Evolutionary conservation across 2,113 vertebrate species (phyloP), one percentile per base, ranked within the genome.

Genomic region (Salvelinus alpinus): DNA sequence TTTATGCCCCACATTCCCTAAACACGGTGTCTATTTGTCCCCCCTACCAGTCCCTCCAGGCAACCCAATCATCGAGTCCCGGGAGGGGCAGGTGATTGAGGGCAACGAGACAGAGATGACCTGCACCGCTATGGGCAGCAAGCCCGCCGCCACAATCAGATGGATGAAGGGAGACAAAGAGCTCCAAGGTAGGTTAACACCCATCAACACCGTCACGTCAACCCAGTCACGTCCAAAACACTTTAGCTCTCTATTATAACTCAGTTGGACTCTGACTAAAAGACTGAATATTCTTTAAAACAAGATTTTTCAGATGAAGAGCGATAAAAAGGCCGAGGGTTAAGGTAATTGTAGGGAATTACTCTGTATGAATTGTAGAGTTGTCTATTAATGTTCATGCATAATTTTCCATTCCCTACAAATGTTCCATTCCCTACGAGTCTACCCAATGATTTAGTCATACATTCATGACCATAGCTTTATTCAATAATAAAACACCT

Each of bases 151-250:
- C 20, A 93, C 91, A 73, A 98, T 99, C 93, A 91, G 94, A 88
- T 99, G 97, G 97, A 96, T 97, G 95, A 99, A 98, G 88, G 97
- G 96, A 71, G 96, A 95, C 92, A 96, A 96, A 86, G 97, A 99
- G 90, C 94, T 62, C 9, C 25, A 66, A 27, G 64, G 64, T 66
- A 66, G 64, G 64, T 66, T 5, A 54, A 4, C 51, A 18, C 51
- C 51, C 51, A 0, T 54, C 51, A 54, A 54, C 51, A 54, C 51
- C 4, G 48, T 54, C 48, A 54, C 47, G 13, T 48, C 47, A 48
- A 48, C 47, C 9, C 12, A 13, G 2, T 51, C 48, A 51, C 1
- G 16, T 3, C 51, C 51, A 54, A 18, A 54, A 18, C 51, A 54
- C 51, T 16, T 38, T 44, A 18, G 51, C 51, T 54, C 51, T 18